Evolutionary conservation across 1,140 invertebrate species (phyloP).

Genomic region (Drosophila cardini): DNA sequence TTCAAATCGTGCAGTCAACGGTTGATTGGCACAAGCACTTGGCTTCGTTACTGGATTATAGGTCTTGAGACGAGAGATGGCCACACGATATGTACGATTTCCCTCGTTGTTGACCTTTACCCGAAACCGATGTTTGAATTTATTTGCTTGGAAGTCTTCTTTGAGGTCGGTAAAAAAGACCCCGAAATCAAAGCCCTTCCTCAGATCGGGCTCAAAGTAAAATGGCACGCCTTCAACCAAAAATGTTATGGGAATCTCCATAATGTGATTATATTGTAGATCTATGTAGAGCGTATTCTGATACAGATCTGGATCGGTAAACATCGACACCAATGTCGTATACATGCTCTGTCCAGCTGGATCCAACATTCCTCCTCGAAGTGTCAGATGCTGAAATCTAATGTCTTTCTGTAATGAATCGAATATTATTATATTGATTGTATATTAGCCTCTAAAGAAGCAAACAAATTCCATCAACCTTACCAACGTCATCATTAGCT

Average conservation of each 20-base stretch:
- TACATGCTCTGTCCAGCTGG: conserved; percentile 72
- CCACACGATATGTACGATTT: conserved; percentile 53
- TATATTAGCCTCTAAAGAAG: too few species aligned
- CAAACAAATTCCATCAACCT: conserved; percentile 25
- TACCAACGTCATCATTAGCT: conserved; percentile 64
- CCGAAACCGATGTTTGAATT: conserved; percentile 41
- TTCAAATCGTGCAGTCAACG: conserved; percentile 57
- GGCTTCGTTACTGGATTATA: conserved; percentile 7
- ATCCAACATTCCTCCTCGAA: conserved; percentile 49
- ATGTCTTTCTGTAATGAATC: conserved; percentile 46
- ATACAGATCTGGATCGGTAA: conserved; percentile 72
- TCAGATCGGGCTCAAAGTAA: conserved; percentile 66
- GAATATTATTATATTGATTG: too few species aligned
- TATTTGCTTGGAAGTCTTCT: conserved; percentile 45
- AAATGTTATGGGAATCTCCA: conserved; percentile 66
- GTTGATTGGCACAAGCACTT: conserved; percentile 35
- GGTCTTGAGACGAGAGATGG: conserved; percentile 53
- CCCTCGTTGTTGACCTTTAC: conserved; percentile 62
- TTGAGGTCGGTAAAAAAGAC: conserved; percentile 58
- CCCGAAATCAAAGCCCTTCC: conserved; percentile 60
- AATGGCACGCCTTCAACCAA: conserved; percentile 73
- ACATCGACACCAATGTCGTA: conserved; percentile 59
- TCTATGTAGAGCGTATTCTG: conserved; percentile 64
- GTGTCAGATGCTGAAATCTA: conserved; percentile 52
- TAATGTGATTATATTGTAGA: conserved; percentile 58